Percentiles rank a stretch among this genome's conserved stretches.
Conservation (phyloP, 1,140 invertebrate genomes). For the Hylaeus volcanicus region DNA sequence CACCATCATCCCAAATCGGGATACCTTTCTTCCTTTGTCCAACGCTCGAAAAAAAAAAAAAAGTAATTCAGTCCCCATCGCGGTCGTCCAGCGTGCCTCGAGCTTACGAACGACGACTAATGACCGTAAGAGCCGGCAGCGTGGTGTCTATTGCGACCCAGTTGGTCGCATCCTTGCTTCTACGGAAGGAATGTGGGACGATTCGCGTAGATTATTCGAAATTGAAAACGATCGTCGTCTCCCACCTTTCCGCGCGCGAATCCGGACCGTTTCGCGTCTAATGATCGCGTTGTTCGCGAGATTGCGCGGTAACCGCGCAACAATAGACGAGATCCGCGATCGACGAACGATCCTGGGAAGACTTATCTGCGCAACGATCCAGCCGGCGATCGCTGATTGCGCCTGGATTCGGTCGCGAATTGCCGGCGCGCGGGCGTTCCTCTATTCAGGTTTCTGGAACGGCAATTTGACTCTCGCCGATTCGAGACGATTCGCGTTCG, state of each 20-base stretch:
- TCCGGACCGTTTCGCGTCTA: not conserved
- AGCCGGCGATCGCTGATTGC: not conserved
- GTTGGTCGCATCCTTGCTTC: not conserved
- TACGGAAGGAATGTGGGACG: constrained; percentile 30
- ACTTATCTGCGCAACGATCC: not conserved
- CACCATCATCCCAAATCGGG: no score
- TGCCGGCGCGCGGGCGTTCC: not conserved
- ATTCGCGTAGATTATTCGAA: constrained; percentile 1
- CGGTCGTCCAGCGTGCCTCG: no score
- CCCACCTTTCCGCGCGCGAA: no score
- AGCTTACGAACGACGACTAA: no score
- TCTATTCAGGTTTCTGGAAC: constrained; percentile 17
- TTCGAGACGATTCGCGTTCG: not conserved
- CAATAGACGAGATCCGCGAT: not conserved
- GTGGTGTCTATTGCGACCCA: no score
- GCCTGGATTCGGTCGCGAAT: not conserved
- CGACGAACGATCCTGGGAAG: not conserved
- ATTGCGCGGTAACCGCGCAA: not conserved
- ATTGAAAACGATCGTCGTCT: constrained; percentile 19
- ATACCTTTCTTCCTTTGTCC: no score
- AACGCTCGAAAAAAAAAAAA: no score
- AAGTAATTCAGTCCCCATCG: no score
- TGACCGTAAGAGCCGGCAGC: no score
- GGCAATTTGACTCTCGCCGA: not conserved
- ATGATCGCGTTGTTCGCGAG: not conserved